These are phyloP conservation scores for Andrena camellia DNA, from an alignment of 2,888 invertebrate genomes.

Conservation along the genomic window DNA sequence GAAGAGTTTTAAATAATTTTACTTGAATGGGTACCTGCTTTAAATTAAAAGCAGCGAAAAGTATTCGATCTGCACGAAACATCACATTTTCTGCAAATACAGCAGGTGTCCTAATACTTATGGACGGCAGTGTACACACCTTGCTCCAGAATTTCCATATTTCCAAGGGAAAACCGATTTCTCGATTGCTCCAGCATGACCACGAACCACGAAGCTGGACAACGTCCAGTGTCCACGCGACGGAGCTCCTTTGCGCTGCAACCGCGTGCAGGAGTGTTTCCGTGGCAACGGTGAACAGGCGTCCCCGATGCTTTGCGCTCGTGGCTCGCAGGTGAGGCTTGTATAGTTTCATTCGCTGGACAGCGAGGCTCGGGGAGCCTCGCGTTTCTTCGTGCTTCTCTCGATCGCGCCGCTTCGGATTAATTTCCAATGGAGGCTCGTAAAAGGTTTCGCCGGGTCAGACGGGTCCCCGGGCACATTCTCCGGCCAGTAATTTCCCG, in stretches of 20 bases:
- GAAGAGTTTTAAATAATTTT: too few relatives aligned
- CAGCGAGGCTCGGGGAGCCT: conserved; percentile 29
- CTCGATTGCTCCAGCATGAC: conserved; percentile 11
- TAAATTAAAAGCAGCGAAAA: too few relatives aligned
- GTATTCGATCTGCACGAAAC: too few relatives aligned
- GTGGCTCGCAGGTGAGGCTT: conserved; percentile 56
- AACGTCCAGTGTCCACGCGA: conserved; percentile 15
- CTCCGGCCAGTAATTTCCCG: conserved; percentile 8
- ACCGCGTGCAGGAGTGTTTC: conserved; percentile 61
- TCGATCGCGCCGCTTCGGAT: background rate
- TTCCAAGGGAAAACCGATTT: conserved; percentile 24
- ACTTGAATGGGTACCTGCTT: too few relatives aligned
- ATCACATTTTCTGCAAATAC: too few relatives aligned
- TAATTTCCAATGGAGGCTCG: conserved; percentile 16
- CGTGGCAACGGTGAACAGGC: conserved; percentile 68
- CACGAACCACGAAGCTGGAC: conserved; percentile 22
- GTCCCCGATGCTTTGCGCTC: conserved; percentile 48
- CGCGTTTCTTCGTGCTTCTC: background rate
- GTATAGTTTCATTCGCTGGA: conserved; percentile 48
- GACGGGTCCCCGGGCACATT: background rate
- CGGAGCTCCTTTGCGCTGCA: conserved; percentile 45
- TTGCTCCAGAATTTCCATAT: background rate
- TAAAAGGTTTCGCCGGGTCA: conserved; percentile 1
- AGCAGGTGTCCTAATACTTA: too few relatives aligned
- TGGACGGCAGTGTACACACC: background rate